Percentiles rank a stretch among this genome's conserved stretches.
These are phyloP conservation scores for Sebastes hubbsi DNA, from an alignment of 2,797 vertebrate species.

Conservation along the genomic window DNA sequence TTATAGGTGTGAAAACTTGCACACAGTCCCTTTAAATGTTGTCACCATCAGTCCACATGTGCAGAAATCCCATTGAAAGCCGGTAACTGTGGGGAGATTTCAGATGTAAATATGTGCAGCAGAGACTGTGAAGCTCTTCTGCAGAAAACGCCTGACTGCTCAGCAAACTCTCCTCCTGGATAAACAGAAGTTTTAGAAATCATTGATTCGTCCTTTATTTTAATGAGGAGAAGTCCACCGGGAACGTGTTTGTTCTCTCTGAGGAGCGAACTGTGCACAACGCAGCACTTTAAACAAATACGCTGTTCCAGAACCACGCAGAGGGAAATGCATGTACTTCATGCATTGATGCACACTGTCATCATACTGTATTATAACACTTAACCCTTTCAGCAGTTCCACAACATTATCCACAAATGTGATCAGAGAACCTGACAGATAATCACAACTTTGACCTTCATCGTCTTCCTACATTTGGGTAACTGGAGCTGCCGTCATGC, in stretches of 20 bases:
- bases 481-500: no score
- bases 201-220: slow-evolving; percentile 71
- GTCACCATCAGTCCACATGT: neutral
- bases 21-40: no score
- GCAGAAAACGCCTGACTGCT: slow-evolving; percentile 25
- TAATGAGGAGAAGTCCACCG: slow-evolving; percentile 58
- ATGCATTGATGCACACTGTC: slow-evolving; percentile 21
- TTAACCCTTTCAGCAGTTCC: neutral
- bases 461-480: no score
- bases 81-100: neutral
- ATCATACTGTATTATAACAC: neutral
- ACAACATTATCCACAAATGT: neutral
- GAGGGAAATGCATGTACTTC: slow-evolving; percentile 23
- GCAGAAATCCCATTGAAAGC: neutral
- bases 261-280: slow-evolving; percentile 33
- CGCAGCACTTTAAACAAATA: slow-evolving; percentile 48
- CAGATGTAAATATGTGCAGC: slow-evolving; percentile 4
- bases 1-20: no score
- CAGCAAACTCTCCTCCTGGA: slow-evolving; percentile 47
- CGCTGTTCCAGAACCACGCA: neutral
- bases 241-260: slow-evolving; percentile 27
- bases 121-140: slow-evolving; percentile 1
- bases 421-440: neutral
- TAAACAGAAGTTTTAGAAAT: slow-evolving; percentile 58
- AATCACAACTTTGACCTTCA: neutral